phyloP scores from a whole-genome alignment of 53 echinoderm and acorn worm genomes.

The Hippasteria phrygiana region DNA sequence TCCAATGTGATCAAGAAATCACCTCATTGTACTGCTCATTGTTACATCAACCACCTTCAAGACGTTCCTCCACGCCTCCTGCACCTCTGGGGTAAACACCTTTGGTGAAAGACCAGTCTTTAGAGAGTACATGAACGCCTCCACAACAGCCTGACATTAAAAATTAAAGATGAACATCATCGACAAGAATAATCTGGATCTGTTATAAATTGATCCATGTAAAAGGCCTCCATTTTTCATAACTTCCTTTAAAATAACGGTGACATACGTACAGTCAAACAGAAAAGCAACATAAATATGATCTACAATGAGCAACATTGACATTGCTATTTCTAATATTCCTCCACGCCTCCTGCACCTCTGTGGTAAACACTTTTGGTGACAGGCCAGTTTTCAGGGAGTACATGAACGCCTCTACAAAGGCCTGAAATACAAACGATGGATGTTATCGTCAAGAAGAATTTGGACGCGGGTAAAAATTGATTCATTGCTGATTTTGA shows the following conservation, averaged over 20 bases:
- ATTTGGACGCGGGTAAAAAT: background rate
- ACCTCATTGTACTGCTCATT: too few species aligned
- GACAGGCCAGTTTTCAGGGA: slow-evolving; percentile 48
- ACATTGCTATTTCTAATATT: too few species aligned
- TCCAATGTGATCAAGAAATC: background rate
- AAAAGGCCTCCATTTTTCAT: background rate
- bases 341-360: slow-evolving; percentile 58
- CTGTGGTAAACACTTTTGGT: slow-evolving; percentile 26
- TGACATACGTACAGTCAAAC: too few species aligned
- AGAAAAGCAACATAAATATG: too few species aligned
- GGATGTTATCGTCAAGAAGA: background rate
- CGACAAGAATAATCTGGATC: background rate
- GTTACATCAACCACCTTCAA: too few species aligned
- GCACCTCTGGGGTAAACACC: too few species aligned
- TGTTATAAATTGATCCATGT: background rate
- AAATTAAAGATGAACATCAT: background rate
- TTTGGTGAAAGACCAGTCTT: too few species aligned
- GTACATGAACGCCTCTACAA: slow-evolving; percentile 45
- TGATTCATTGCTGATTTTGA: background rate
- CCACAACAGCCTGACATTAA: too few species aligned
- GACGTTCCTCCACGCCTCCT: too few species aligned
- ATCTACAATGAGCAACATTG: too few species aligned
- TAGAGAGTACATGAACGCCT: too few species aligned
- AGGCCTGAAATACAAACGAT: slow-evolving; percentile 29
- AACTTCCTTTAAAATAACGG: too few species aligned